phyloP scores from a whole-genome alignment of 2,888 invertebrate genomes.

The Macrophya alboannulata region DNA sequence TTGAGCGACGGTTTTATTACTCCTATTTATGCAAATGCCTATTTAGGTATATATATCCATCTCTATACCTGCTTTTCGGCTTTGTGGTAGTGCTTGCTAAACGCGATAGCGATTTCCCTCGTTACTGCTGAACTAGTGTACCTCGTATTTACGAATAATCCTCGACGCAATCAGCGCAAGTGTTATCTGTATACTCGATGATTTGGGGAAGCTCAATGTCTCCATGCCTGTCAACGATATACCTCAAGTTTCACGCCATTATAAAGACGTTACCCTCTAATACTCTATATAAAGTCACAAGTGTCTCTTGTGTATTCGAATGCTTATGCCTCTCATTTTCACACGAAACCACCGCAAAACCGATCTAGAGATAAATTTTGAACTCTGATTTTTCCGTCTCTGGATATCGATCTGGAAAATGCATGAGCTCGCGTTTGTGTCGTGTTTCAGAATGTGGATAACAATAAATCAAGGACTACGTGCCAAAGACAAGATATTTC shows the following conservation, averaged over 20 bases:
- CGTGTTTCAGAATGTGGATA: neutral
- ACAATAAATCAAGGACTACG: neutral
- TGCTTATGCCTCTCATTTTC: neutral
- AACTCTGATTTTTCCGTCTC: neutral
- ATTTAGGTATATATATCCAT: neutral
- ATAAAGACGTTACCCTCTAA: neutral
- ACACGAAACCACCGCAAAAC: neutral
- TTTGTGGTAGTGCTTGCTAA: neutral
- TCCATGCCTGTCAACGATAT: neutral
- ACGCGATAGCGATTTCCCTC: neutral
- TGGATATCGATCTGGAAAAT: neutral
- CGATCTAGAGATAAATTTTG: neutral
- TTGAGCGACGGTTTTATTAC: slow-evolving; percentile 15
- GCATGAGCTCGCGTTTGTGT: neutral
- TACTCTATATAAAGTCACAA: neutral
- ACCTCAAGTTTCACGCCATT: neutral
- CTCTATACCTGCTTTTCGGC: neutral
- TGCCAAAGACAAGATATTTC: neutral
- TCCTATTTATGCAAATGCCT: neutral
- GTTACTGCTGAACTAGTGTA: neutral
- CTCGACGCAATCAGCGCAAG: neutral
- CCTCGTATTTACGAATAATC: neutral
- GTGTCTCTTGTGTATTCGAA: neutral
- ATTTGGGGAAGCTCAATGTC: neutral
- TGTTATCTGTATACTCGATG: slow-evolving; percentile 1